Conservation (phyloP, 1,140 invertebrate genomes). For the Popillia japonica region DNA sequence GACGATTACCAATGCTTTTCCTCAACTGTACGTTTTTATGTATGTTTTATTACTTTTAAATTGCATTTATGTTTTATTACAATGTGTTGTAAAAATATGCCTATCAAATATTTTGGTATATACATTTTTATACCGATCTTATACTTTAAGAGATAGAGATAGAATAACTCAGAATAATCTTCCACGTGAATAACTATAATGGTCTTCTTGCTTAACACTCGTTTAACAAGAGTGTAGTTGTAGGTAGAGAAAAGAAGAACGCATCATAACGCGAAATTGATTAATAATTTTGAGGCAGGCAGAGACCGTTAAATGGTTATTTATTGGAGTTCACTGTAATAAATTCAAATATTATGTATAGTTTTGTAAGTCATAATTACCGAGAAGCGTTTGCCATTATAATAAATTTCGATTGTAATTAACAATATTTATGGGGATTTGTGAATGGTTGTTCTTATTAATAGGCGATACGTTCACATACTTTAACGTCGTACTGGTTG, state of each 20-base stretch:
- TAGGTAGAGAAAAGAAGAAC: not conserved
- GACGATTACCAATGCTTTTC: too few species aligned
- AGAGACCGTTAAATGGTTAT: slow-evolving; percentile 24
- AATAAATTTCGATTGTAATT: slow-evolving; percentile 32
- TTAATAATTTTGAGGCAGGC: slow-evolving; percentile 27
- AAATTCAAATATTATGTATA: slow-evolving; percentile 25
- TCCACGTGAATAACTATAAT: not conserved
- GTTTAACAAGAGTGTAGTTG: not conserved
- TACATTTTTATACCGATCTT: too few species aligned
- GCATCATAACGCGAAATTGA: slow-evolving; percentile 28
- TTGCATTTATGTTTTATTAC: too few species aligned
- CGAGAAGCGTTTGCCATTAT: slow-evolving; percentile 24
- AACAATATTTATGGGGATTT: slow-evolving; percentile 30
- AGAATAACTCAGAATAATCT: not conserved
- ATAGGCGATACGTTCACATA: slow-evolving; percentile 12
- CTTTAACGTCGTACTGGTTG: not conserved
- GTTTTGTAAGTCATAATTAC: slow-evolving; percentile 24
- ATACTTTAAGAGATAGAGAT: too few species aligned
- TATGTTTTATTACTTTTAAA: too few species aligned
- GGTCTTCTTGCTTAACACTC: not conserved
- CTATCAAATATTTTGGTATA: too few species aligned
- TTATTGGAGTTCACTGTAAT: slow-evolving; percentile 16
- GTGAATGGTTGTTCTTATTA: slow-evolving; percentile 24
- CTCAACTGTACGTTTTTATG: too few species aligned
- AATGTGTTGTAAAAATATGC: too few species aligned